Percentiles rank a stretch among this genome's conserved stretches.
These are phyloP conservation scores for Pogonus chalceus DNA, from an alignment of 1,140 invertebrate genomes.

Conservation along the genomic window DNA sequence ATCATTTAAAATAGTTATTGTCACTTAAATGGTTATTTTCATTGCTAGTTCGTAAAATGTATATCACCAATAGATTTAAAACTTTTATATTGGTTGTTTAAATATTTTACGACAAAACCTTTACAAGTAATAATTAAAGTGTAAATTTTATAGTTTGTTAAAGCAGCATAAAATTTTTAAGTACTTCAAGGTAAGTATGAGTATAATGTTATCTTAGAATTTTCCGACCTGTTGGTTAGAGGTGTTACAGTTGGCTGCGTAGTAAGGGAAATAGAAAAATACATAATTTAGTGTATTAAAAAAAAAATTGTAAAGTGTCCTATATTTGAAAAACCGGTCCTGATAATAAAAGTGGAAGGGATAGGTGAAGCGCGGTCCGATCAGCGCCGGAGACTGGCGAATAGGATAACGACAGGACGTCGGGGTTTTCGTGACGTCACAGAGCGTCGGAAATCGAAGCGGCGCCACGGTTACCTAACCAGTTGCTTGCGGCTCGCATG, in stretches of 20 bases:
- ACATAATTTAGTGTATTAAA: not conserved
- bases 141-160: too few species aligned
- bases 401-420: conserved; percentile 1
- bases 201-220: too few species aligned
- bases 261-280: not conserved
- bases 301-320: not conserved
- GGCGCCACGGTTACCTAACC: conserved; percentile 2
- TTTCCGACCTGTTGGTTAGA: not conserved
- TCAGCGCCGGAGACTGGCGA: conserved; percentile 1
- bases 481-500: not conserved
- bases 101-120: too few species aligned
- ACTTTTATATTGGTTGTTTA: too few species aligned
- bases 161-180: too few species aligned
- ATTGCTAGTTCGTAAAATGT: too few species aligned
- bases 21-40: not conserved
- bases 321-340: not conserved
- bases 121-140: too few species aligned
- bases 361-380: too few species aligned
- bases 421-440: not conserved
- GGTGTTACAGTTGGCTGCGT: not conserved
- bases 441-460: conserved; percentile 1
- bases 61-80: too few species aligned
- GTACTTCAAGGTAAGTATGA: too few species aligned
- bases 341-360: not conserved
- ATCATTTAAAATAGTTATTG: not conserved